Conservation (phyloP, 2,888 invertebrate species). For the Tuta absoluta region DNA sequence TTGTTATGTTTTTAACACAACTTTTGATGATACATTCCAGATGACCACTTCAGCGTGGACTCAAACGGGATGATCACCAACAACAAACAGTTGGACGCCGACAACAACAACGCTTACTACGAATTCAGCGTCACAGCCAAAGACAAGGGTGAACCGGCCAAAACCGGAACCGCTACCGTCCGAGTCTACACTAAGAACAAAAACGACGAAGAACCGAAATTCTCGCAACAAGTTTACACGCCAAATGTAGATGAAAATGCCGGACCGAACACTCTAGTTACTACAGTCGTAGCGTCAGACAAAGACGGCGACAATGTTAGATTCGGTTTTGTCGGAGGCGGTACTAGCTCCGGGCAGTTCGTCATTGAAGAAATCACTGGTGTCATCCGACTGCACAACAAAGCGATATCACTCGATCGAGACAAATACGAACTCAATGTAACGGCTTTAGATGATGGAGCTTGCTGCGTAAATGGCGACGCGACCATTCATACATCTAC, state of each 20-base stretch:
- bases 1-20: not conserved
- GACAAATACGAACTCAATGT: slow-evolving; percentile 98
- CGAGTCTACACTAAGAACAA: slow-evolving; percentile 98
- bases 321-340: slow-evolving; percentile 94
- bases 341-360: slow-evolving; percentile 94
- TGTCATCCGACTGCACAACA: slow-evolving; percentile 93
- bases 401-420: slow-evolving; percentile 92
- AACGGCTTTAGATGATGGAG: slow-evolving; percentile 98
- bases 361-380: slow-evolving; percentile 97
- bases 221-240: slow-evolving; percentile 97
- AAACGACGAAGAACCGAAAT: slow-evolving; percentile 98
- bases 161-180: slow-evolving; percentile 96
- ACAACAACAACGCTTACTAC: slow-evolving; percentile 97
- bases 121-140: slow-evolving; percentile 96
- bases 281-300: slow-evolving; percentile 97
- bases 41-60: slow-evolving; percentile 97
- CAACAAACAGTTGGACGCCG: slow-evolving; percentile 96
- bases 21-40: slow-evolving; percentile 63
- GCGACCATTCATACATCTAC: slow-evolving; percentile 95
- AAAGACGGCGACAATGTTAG: slow-evolving; percentile 98
- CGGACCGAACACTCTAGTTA: slow-evolving; percentile 96
- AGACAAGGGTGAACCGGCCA: slow-evolving; percentile 96
- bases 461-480: slow-evolving; percentile 95
- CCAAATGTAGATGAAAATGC: slow-evolving; percentile 98
- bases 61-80: slow-evolving; percentile 95